phyloP scores from a whole-genome alignment of 2,888 invertebrate genomes.

The Orchestes rusci region DNA sequence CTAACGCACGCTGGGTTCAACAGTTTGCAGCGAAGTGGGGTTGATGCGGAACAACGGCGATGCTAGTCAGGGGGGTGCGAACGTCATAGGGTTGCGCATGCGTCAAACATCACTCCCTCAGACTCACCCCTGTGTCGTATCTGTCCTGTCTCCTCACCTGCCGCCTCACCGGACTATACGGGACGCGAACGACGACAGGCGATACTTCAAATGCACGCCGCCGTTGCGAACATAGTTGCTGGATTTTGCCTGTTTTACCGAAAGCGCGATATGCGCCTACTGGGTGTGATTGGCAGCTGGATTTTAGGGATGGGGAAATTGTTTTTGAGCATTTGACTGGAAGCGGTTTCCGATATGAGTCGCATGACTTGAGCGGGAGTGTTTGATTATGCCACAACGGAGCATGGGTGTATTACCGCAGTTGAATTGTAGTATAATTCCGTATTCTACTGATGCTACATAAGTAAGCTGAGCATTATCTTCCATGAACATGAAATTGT shows the following conservation, averaged over 20 bases:
- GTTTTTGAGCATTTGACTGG: too few relatives aligned
- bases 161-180: constrained; percentile 23
- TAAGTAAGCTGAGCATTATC: too few relatives aligned
- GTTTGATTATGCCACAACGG: too few relatives aligned
- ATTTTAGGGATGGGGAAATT: too few relatives aligned
- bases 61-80: constrained; percentile 29
- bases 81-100: constrained; percentile 47
- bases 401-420: too few relatives aligned
- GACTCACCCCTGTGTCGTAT: constrained; percentile 23
- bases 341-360: too few relatives aligned
- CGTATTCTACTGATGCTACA: too few relatives aligned
- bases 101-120: constrained; percentile 34
- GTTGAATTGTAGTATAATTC: too few relatives aligned
- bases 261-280: too few relatives aligned
- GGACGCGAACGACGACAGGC: constrained; percentile 11
- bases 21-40: constrained; percentile 45
- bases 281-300: constrained; percentile 17
- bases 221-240: constrained; percentile 8
- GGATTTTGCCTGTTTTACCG: too few relatives aligned
- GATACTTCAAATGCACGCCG: constrained; percentile 24
- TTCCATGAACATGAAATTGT: too few relatives aligned
- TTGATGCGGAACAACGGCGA: constrained; percentile 25
- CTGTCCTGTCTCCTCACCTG: constrained; percentile 26
- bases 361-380: too few relatives aligned
- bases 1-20: constrained; percentile 35